Percentiles rank a stretch among this genome's conserved stretches.
Evolutionary conservation across 2,797 vertebrate genomes (phyloP).

Genomic region (Cuniculus paca): DNA sequence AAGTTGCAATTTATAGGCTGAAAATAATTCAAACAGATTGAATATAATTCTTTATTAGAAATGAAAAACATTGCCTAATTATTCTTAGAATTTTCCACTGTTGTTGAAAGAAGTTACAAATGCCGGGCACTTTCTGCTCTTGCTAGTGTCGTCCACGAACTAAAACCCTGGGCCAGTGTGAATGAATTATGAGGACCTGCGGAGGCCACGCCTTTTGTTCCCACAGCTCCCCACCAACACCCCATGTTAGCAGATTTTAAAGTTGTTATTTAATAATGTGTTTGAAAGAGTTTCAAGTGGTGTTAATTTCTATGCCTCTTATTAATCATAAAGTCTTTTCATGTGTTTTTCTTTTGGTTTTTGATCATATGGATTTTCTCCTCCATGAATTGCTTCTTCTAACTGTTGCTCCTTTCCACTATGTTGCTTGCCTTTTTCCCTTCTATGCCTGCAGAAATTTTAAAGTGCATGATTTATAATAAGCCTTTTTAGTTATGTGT

Average conservation of each 20-base stretch:
- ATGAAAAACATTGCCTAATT: background rate
- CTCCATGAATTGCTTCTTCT: background rate
- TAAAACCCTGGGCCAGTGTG: background rate
- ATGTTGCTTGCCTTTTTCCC: background rate
- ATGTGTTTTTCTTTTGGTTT: background rate
- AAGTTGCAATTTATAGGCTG: background rate
- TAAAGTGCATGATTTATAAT: slow-evolving; percentile 14
- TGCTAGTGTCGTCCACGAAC: background rate
- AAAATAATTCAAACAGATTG: slow-evolving; percentile 8
- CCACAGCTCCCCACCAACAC: background rate
- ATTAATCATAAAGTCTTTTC: background rate
- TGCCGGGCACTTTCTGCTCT: background rate
- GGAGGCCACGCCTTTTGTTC: background rate
- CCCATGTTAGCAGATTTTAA: background rate
- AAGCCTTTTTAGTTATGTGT: background rate
- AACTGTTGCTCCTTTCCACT: background rate
- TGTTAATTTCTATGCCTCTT: background rate
- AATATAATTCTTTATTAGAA: background rate
- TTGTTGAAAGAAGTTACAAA: background rate
- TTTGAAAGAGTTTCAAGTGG: background rate
- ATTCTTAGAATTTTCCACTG: background rate
- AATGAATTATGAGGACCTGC: background rate
- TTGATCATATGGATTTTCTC: background rate
- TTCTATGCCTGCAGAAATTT: slow-evolving; percentile 7
- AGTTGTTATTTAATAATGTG: background rate